Evolutionary conservation across 2,113 vertebrate genomes (phyloP).

Genomic region (Nerophis ophidion): DNA sequence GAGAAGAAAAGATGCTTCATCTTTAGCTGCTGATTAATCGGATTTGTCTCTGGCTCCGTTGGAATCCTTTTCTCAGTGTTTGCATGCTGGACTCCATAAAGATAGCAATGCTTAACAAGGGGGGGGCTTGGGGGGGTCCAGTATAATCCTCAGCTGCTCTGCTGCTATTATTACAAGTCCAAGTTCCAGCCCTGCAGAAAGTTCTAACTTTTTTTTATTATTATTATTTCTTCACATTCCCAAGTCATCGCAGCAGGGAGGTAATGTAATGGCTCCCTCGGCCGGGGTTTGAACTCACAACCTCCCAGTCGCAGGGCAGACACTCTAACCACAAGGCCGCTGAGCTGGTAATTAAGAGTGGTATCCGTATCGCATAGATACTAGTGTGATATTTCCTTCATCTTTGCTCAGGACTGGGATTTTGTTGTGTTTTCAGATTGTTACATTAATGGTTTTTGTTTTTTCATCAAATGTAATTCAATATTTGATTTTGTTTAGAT

Average conservation of each 20-base stretch:
- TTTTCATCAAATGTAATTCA: no score
- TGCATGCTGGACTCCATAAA: conserved; percentile 16
- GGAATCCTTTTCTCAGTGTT: conserved; percentile 14
- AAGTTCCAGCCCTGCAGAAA: conserved; percentile 12
- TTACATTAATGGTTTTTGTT: no score
- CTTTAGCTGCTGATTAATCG: neutral
- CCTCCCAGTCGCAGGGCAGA: no score
- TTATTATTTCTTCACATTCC: conserved; percentile 1
- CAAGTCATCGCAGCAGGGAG: neutral
- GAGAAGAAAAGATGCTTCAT: neutral
- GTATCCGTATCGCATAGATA: no score
- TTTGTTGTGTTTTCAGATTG: no score
- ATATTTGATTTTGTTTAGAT: no score
- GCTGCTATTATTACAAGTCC: conserved; percentile 11
- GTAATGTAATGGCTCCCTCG: neutral
- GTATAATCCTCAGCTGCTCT: conserved; percentile 34
- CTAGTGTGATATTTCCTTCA: no score
- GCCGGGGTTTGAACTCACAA: no score
- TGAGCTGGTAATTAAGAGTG: no score
- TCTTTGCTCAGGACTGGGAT: no score
- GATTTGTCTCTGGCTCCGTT: neutral
- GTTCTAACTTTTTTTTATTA: conserved; percentile 17
- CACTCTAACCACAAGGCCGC: no score
- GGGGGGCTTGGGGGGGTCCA: no score
- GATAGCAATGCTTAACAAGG: conserved; percentile 9